These are phyloP conservation scores for Homarus americanus DNA, from an alignment of 1,140 invertebrate species.

Conservation along the genomic window DNA sequence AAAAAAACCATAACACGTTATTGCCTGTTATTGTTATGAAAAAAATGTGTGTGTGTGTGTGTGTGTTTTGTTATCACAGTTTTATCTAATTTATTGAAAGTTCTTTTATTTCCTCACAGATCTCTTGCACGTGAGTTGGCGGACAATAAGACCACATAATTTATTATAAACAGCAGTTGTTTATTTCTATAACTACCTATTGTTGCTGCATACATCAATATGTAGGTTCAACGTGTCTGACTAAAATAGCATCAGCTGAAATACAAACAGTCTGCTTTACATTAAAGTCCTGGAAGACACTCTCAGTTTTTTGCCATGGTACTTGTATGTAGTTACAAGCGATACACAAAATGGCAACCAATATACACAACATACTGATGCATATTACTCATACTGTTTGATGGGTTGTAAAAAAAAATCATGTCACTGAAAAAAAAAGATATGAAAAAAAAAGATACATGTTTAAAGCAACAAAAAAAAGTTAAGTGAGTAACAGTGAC, in stretches of 20 bases:
- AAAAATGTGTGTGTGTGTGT: too few species aligned
- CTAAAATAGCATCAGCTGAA: slow-evolving; percentile 60
- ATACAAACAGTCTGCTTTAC: slow-evolving; percentile 62
- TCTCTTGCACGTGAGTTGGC: not conserved
- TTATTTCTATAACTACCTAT: slow-evolving; percentile 67
- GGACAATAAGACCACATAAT: slow-evolving; percentile 42
- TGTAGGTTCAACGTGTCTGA: slow-evolving; percentile 63
- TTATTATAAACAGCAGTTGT: slow-evolving; percentile 66
- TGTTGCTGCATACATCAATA: slow-evolving; percentile 64
- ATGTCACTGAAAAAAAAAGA: slow-evolving; percentile 1
- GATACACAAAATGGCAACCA: slow-evolving; percentile 41
- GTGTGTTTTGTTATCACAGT: too few species aligned
- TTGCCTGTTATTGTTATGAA: too few species aligned
- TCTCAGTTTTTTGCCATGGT: slow-evolving; percentile 37
- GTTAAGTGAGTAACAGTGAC: slow-evolving; percentile 18
- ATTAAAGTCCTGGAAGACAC: slow-evolving; percentile 60
- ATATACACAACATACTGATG: slow-evolving; percentile 41
- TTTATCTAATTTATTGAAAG: too few species aligned
- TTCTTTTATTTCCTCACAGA: not conserved
- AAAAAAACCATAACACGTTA: too few species aligned
- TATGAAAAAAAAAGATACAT: not conserved
- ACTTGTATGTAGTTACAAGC: slow-evolving; percentile 27
- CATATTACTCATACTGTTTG: slow-evolving; percentile 23
- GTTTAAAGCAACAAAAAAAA: slow-evolving; percentile 19
- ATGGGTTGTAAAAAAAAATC: slow-evolving; percentile 20